Conservation (phyloP, 2,888 invertebrate species). For the Acrobeloides nanus region DNA sequence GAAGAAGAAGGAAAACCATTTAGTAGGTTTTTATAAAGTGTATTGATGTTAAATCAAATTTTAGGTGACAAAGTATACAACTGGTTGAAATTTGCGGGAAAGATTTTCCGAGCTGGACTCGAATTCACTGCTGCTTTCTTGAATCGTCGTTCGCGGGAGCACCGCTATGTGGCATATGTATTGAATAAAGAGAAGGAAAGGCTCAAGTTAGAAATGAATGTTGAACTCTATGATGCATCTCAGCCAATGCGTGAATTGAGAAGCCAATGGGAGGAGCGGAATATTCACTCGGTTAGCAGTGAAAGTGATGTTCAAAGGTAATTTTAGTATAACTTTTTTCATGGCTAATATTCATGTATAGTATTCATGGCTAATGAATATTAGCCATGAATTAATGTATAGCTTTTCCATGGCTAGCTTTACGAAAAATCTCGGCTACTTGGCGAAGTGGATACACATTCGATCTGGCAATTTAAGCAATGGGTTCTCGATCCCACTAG, state of each 20-base stretch:
- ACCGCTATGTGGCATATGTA: conserved; percentile 83
- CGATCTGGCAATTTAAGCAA: no score
- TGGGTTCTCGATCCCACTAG: no score
- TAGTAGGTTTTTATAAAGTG: no score
- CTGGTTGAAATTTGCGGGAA: conserved; percentile 16
- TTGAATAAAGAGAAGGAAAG: conserved; percentile 72
- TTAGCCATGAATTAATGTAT: no score
- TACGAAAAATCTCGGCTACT: no score
- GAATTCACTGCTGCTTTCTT: conserved; percentile 29
- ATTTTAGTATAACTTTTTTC: conserved; percentile 7
- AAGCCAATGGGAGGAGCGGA: conserved; percentile 34
- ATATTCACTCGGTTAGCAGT: conserved; percentile 39
- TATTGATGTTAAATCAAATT: no score
- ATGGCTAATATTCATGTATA: no score
- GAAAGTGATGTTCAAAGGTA: conserved; percentile 43
- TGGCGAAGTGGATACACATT: no score
- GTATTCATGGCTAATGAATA: no score
- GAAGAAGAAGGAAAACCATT: no score
- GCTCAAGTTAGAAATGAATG: conserved; percentile 21
- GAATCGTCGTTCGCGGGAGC: conserved; percentile 82
- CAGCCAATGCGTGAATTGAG: conserved; percentile 28
- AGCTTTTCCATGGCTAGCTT: no score
- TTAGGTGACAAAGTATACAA: conserved; percentile 4
- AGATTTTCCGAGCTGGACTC: conserved; percentile 18
- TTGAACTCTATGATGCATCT: conserved; percentile 22